A percentile compares a stretch with the other conserved stretches of the same genome.
These are phyloP conservation scores for Taxidea taxus DNA, from an alignment of 2,113 vertebrate species.

Conservation along the genomic window DNA sequence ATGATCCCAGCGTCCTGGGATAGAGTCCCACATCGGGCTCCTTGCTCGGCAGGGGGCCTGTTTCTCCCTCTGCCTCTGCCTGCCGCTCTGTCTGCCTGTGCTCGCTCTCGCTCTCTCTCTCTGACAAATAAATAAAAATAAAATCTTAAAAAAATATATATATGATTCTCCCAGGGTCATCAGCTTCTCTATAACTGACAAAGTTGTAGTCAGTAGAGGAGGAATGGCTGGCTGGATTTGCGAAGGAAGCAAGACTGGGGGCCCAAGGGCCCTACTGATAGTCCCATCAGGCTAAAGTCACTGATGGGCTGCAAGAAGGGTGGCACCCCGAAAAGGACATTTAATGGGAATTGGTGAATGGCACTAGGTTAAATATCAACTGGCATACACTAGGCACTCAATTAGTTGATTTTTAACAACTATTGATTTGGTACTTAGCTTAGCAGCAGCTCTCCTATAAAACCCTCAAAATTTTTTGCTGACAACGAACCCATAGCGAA, in stretches of 20 bases:
- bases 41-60: too few species aligned
- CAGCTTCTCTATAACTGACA: neutral
- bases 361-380: neutral
- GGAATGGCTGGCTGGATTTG: neutral
- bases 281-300: neutral
- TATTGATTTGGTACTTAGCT: neutral
- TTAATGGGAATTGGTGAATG: neutral
- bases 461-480: slow-evolving; percentile 42
- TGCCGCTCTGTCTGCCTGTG: too few species aligned
- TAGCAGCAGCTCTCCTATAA: neutral
- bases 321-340: neutral
- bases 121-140: too few species aligned
- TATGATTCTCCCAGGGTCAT: neutral
- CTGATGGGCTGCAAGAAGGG: neutral
- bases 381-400: neutral
- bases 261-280: neutral
- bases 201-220: neutral
- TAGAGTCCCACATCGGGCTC: too few species aligned
- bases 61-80: too few species aligned
- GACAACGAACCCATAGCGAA: neutral
- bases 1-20: too few species aligned
- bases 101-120: too few species aligned
- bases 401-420: slow-evolving; percentile 3
- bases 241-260: neutral
- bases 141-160: too few species aligned